phyloP scores from a whole-genome alignment of 1,140 invertebrate species.

The Trypoxylus dichotomus region DNA sequence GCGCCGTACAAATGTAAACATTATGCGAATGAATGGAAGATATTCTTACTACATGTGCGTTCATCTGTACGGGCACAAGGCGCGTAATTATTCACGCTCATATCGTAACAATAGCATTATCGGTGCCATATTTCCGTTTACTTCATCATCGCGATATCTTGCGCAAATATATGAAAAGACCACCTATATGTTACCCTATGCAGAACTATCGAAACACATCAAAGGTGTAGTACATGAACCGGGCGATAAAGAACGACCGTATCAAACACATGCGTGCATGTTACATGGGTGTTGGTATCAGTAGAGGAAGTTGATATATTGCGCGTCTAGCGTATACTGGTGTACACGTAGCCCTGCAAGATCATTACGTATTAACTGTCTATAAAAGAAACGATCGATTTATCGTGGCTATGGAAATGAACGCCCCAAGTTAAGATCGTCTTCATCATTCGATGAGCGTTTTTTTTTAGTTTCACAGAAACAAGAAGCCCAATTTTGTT shows the following conservation, averaged over 20 bases:
- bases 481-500: too few species aligned
- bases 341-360: too few species aligned
- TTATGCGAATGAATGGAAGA: background rate
- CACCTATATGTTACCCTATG: background rate
- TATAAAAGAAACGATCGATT: too few species aligned
- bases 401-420: too few species aligned
- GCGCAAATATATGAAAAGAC: slow-evolving; percentile 2
- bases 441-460: too few species aligned
- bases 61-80: background rate
- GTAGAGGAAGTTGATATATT: background rate
- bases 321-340: background rate
- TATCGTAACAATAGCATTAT: slow-evolving; percentile 14
- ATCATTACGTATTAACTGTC: too few species aligned
- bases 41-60: background rate
- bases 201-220: slow-evolving; percentile 18
- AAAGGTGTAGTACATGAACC: background rate
- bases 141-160: slow-evolving; percentile 14
- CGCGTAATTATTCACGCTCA: slow-evolving; percentile 12
- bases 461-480: too few species aligned
- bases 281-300: background rate
- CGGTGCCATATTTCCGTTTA: slow-evolving; percentile 4
- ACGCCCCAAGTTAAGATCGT: too few species aligned
- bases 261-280: background rate
- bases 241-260: background rate
- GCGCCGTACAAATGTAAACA: background rate